phyloP scores from a whole-genome alignment of 2,797 vertebrate genomes.

The Syndactyla subalaris region DNA sequence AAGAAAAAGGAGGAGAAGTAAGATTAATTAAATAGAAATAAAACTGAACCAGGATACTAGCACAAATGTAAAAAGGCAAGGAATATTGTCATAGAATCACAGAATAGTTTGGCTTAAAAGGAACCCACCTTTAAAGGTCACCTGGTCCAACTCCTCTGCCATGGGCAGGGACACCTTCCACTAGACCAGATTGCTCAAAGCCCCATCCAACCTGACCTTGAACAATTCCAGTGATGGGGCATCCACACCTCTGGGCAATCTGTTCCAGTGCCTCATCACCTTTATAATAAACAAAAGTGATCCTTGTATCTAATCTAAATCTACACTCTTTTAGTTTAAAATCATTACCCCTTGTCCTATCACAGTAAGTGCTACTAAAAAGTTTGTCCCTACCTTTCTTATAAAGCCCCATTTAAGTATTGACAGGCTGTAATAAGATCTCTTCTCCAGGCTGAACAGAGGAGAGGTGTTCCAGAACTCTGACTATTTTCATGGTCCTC shows the following conservation, averaged over 20 bases:
- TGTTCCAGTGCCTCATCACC: background rate
- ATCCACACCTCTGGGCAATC: background rate
- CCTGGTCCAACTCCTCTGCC: background rate
- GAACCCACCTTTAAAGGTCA: background rate
- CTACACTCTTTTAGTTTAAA: background rate
- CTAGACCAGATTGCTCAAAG: background rate
- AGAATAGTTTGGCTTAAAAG: background rate
- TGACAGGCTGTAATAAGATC: background rate
- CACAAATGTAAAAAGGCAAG: background rate
- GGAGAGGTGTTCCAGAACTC: background rate
- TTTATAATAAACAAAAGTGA: background rate
- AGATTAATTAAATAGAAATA: background rate
- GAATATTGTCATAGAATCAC: background rate
- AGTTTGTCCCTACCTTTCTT: background rate
- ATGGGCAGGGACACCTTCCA: background rate
- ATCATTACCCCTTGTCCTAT: background rate
- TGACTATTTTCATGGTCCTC: background rate
- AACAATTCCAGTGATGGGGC: background rate
- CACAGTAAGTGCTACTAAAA: background rate
- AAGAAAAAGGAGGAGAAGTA: background rate
- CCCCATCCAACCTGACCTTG: background rate
- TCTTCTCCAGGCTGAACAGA: background rate
- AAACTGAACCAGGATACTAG: background rate
- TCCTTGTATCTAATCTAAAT: background rate
- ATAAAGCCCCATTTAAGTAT: background rate